These are phyloP conservation scores for Armadillidium nasatum DNA, from an alignment of 1,140 invertebrate species.

Conservation along the genomic window DNA sequence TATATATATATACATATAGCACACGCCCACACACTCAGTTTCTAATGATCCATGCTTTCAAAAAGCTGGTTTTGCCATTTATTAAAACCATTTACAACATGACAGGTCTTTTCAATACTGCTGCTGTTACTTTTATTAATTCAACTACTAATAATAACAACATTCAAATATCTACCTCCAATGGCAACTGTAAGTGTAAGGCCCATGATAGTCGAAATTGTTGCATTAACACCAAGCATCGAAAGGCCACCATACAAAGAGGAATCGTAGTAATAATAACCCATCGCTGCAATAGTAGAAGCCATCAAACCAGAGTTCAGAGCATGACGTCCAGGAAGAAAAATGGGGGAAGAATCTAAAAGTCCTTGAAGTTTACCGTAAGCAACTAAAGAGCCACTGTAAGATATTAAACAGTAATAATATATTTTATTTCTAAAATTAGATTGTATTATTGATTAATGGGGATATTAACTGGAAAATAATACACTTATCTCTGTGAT, in stretches of 20 bases:
- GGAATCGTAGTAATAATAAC: slow-evolving; percentile 61
- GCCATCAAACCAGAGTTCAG: slow-evolving; percentile 66
- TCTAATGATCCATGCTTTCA: too few relatives aligned
- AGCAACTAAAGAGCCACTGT: slow-evolving; percentile 77
- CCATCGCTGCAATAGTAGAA: slow-evolving; percentile 67
- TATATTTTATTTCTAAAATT: slow-evolving; percentile 4
- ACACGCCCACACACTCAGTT: too few relatives aligned
- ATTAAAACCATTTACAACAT: too few relatives aligned
- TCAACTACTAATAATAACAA: too few relatives aligned
- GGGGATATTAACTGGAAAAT: too few relatives aligned
- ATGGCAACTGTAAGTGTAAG: slow-evolving; percentile 82
- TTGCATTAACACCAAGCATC: slow-evolving; percentile 67
- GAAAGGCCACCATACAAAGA: slow-evolving; percentile 61
- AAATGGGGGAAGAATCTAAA: slow-evolving; percentile 69
- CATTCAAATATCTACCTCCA: slow-evolving; percentile 60
- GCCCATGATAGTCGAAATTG: slow-evolving; percentile 70
- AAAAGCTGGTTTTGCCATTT: too few relatives aligned
- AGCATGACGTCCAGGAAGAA: slow-evolving; percentile 75
- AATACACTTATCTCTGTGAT: too few relatives aligned
- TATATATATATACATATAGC: too few relatives aligned
- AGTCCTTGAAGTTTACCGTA: slow-evolving; percentile 85
- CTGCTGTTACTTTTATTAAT: too few relatives aligned
- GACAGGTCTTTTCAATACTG: too few relatives aligned
- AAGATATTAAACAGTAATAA: slow-evolving; percentile 42
- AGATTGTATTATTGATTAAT: too few relatives aligned